Evolutionary conservation across 92 coral and sea anemone genomes (phyloP).

Genomic region (Virgularia gustaviana): DNA sequence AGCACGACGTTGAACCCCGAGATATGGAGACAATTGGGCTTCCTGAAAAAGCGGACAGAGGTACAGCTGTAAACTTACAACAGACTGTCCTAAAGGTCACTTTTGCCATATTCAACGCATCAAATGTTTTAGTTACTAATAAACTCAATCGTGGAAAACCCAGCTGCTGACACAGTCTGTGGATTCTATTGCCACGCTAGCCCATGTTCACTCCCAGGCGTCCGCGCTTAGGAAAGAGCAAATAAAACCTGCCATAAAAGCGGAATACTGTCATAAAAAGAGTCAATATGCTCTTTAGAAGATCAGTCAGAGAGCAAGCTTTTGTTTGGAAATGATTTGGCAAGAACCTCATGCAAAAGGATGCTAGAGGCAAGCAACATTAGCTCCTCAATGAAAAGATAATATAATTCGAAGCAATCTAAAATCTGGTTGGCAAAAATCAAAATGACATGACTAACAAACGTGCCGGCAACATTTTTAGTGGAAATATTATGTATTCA

Average conservation of each 20-base stretch:
- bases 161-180: slow-evolving; percentile 14
- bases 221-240: slow-evolving; percentile 2
- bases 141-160: neutral
- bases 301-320: slow-evolving; percentile 1
- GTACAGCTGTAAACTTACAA: slow-evolving; percentile 9
- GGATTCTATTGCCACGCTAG: neutral
- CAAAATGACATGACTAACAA: neutral
- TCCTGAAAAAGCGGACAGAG: neutral
- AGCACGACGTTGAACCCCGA: slow-evolving; percentile 5
- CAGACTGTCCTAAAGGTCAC: slow-evolving; percentile 13
- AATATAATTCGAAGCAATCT: neutral
- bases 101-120: slow-evolving; percentile 1
- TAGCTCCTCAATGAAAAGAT: neutral
- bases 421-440: neutral
- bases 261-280: slow-evolving; percentile 17
- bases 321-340: slow-evolving; percentile 36
- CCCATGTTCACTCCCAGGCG: neutral
- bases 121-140: neutral
- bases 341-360: too few species aligned
- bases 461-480: slow-evolving; percentile 13
- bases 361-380: slow-evolving; percentile 11
- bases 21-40: neutral
- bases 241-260: slow-evolving; percentile 12
- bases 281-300: neutral
- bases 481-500: too few species aligned